Base-by-base conservation (phyloP, 2,113 vertebrate species). In the Parus major region DNA sequence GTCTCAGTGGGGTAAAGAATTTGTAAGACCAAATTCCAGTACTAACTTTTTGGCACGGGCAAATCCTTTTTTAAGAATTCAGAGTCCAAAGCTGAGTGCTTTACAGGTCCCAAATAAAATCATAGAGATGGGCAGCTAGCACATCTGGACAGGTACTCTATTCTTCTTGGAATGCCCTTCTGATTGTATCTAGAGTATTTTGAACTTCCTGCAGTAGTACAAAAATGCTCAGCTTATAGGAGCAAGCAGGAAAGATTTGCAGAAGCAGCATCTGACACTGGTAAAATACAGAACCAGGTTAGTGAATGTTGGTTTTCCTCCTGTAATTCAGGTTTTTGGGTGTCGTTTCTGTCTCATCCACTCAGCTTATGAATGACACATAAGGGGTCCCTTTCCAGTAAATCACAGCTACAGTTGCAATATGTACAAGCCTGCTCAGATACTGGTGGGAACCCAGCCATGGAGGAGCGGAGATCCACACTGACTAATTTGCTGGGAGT, bases 401-500 rank as follows among this genome's bases (percentile, higher is more conserved):
- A 94, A 80, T 93, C 69, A 42, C 65, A 35, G 64, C 71, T 63
- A 47, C 1, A 20, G 35, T 63, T 88, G 49, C 53, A 31, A 28
- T 91, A n/a, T 7, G 49, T 94, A 65, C 96, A 92, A 89, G 94
- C 83, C 86, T 2, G 53, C 91, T 97, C 89, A 92, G 89, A 95
- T 92, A 69, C 92, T 31, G 59, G 86, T 89, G 94, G 95, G 95
- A 97, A 76, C 49, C 61, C 53, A 95, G 96, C 95, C 93, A 92
- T 21, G 84, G 95, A 65, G 91, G 92, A 92, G 77, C 60, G 86
- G 65, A 95, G 94, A 92, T 82, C 86, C 86, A 53, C 65, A 69
- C 71, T 95, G 94, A 96, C 86, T 96, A 92, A 95, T 93, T 95
- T 96, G 91, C 95, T 94, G 92, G 41, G 92, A 95, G 86, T 95